Conservation (phyloP, 2,797 vertebrate genomes). For the Ambastaia sidthimunki region DNA sequence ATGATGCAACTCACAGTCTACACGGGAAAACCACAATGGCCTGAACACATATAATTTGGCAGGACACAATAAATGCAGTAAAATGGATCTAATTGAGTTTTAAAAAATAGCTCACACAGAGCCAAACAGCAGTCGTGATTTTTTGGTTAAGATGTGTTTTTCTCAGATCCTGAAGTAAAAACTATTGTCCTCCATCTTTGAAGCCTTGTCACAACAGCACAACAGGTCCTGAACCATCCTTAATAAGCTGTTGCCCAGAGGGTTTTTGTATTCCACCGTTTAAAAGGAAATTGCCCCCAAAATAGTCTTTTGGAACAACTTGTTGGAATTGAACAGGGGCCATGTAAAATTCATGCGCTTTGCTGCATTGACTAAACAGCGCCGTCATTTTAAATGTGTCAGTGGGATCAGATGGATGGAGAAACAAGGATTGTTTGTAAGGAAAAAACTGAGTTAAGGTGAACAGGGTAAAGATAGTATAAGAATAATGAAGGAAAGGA, state of each 20-base stretch:
- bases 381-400: slow-evolving; percentile 19
- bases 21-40: not conserved
- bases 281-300: slow-evolving; percentile 49
- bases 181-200: slow-evolving; percentile 44
- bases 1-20: slow-evolving; percentile 14
- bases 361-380: slow-evolving; percentile 29
- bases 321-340: slow-evolving; percentile 50
- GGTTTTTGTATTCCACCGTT: slow-evolving; percentile 41
- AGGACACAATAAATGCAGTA: slow-evolving; percentile 2
- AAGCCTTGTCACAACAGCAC: slow-evolving; percentile 47
- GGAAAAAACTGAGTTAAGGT: not conserved
- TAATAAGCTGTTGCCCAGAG: slow-evolving; percentile 34
- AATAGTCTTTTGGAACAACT: slow-evolving; percentile 37
- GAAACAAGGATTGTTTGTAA: not conserved
- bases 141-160: slow-evolving; percentile 15
- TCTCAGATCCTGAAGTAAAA: slow-evolving; percentile 53
- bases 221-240: slow-evolving; percentile 22
- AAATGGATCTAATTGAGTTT: not conserved
- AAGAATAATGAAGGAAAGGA: not conserved
- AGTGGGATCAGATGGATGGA: slow-evolving; percentile 24
- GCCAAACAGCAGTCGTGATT: not conserved
- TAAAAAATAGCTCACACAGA: not conserved
- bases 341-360: slow-evolving; percentile 54
- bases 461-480: not conserved
- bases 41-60: slow-evolving; percentile 4